Conservation (phyloP, 2,113 vertebrate species). For the Polyodon spathula region DNA sequence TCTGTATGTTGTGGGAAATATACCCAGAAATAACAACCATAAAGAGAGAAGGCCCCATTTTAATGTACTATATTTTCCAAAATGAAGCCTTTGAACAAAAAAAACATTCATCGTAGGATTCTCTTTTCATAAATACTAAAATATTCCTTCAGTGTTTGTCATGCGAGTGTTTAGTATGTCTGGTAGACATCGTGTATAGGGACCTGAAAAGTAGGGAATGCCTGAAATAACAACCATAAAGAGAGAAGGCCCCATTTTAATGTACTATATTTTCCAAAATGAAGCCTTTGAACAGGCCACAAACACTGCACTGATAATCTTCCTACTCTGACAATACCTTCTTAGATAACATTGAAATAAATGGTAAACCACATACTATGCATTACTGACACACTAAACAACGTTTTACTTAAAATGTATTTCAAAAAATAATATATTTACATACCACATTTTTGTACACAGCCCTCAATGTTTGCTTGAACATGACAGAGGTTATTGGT, state of each 20-base stretch:
- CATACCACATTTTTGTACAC: slow-evolving; percentile 28
- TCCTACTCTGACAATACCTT: slow-evolving; percentile 49
- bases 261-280: slow-evolving; percentile 48
- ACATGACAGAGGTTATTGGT: slow-evolving; percentile 26
- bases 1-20: no score
- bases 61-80: slow-evolving; percentile 48
- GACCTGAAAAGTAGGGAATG: slow-evolving; percentile 85
- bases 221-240: no score
- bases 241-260: background rate
- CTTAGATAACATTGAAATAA: slow-evolving; percentile 50
- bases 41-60: background rate
- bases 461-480: slow-evolving; percentile 16
- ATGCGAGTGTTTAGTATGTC: slow-evolving; percentile 67
- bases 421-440: slow-evolving; percentile 43
- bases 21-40: no score
- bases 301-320: slow-evolving; percentile 59
- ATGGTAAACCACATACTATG: slow-evolving; percentile 40
- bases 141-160: slow-evolving; percentile 67
- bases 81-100: slow-evolving; percentile 35
- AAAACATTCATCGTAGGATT: slow-evolving; percentile 40
- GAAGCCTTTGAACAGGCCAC: slow-evolving; percentile 62
- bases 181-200: slow-evolving; percentile 90
- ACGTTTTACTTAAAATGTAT: slow-evolving; percentile 37
- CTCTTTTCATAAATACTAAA: slow-evolving; percentile 82
- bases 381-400: slow-evolving; percentile 42